Base-by-base conservation (phyloP, 2,113 vertebrate genomes). In the Turnix velox region DNA sequence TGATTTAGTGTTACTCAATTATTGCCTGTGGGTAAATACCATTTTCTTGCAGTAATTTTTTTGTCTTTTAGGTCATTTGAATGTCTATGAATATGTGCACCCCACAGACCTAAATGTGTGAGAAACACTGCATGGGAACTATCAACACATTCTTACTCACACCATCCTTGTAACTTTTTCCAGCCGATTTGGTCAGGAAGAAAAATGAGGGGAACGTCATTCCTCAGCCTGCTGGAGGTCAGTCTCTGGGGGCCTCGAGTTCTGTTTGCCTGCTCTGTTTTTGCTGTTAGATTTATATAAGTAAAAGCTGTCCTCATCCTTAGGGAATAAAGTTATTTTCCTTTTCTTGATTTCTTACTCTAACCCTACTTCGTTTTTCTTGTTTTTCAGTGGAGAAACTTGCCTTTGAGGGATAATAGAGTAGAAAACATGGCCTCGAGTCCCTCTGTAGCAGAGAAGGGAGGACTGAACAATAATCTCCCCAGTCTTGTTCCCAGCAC, bases 381-480 rank as follows among this genome's bases (percentile, higher is more conserved):
- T 71, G 5, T 6, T 65, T 88, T 69, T 67, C 54, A 46, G 33
- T 42, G 39, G 35, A 58, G 46, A 84, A 87, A 20, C 9, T 45
- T 79, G 23, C 24, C 48, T 90, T 43, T 9, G 19, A 37, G 35
- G n/a, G 22, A 16, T 51, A 51, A 27, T 10, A 71, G 55, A 46
- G 13, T 16, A 79, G 51, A 82, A 57, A 2, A 3, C 1, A 18
- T 15, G 72, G 33, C 7, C 33, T 86, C 0, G 0, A 69, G 11
- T 6, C 39, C 27, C 57, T 45, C 33, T 30, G 18, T 18, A 45
- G 49, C 28, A 79, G 37, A 52, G 37, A 52, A 46, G 7, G 9
- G 54, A 88, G 20, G 12, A 37, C 40, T 61, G 63, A 76, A 52
- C 5, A 14, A 55, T 22, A 11, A 18, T 40, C 3, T 40, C 10